A percentile compares a stretch with the other conserved stretches of the same genome.
phyloP scores from a whole-genome alignment of 2,797 vertebrate species.

The Odontamblyopus lacepedii region DNA sequence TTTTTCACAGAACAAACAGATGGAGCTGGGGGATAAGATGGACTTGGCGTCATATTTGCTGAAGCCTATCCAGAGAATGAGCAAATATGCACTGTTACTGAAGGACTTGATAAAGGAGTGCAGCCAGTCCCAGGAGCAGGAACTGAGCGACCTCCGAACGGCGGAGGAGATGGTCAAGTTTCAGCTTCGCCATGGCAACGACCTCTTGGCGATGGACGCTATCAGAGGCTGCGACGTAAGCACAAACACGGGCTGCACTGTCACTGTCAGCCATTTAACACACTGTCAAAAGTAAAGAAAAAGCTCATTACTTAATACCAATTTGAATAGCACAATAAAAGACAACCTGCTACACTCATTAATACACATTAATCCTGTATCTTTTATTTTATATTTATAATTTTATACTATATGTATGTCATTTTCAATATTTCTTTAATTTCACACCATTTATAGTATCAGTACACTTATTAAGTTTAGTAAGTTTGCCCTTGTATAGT shows the following conservation, averaged over 20 bases:
- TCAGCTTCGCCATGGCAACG: conserved; percentile 87
- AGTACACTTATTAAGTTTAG: too few relatives aligned
- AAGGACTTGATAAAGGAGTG: conserved; percentile 86
- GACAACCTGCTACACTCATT: too few relatives aligned
- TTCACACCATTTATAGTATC: too few relatives aligned
- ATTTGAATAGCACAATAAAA: too few relatives aligned
- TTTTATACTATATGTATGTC: too few relatives aligned
- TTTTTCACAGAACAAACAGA: conserved; percentile 75
- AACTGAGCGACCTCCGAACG: conserved; percentile 80
- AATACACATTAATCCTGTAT: too few relatives aligned
- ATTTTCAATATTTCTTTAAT: too few relatives aligned
- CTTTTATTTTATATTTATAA: too few relatives aligned
- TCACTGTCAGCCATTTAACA: too few relatives aligned
- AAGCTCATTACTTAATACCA: too few relatives aligned
- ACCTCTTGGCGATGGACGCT: conserved; percentile 87
- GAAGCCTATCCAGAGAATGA: conserved; percentile 88
- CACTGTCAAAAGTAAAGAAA: too few relatives aligned
- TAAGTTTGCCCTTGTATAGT: too few relatives aligned
- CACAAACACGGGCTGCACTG: not conserved
- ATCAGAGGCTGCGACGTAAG: conserved; percentile 85
- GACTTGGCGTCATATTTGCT: conserved; percentile 87
- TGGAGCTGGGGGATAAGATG: conserved; percentile 85
- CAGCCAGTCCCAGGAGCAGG: conserved; percentile 79
- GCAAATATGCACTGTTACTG: conserved; percentile 85
- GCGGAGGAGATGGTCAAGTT: conserved; percentile 86